Percentiles rank a stretch among this genome's conserved stretches.
Conservation (phyloP, 2,797 vertebrate species). For the Parambassis ranga region DNA sequence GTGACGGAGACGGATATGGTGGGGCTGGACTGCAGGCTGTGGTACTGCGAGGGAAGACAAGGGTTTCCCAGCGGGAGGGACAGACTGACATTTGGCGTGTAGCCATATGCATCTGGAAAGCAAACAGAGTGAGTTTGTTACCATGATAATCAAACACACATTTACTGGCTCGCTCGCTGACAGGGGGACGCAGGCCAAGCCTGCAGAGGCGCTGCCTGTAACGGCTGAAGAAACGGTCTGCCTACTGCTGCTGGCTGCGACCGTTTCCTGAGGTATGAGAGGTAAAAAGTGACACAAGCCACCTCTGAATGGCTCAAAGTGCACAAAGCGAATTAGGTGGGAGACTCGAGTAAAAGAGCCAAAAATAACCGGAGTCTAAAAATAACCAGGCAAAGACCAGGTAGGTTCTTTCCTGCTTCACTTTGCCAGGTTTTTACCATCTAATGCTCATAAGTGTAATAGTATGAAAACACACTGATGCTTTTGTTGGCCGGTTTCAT, state of each 20-base stretch:
- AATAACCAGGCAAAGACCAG: slow-evolving; percentile 46
- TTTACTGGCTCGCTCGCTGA: slow-evolving; percentile 30
- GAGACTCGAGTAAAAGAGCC: slow-evolving; percentile 41
- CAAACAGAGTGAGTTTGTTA: slow-evolving; percentile 60
- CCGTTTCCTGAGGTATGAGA: background rate
- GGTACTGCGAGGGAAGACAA: slow-evolving; percentile 87
- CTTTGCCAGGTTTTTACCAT: slow-evolving; percentile 28
- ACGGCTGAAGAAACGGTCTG: slow-evolving; percentile 26
- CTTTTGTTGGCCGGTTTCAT: slow-evolving; percentile 46
- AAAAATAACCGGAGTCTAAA: slow-evolving; percentile 66
- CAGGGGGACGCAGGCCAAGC: slow-evolving; percentile 33
- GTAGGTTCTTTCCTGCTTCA: slow-evolving; percentile 42
- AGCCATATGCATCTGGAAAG: slow-evolving; percentile 89
- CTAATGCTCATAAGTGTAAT: slow-evolving; percentile 22
- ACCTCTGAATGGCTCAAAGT: slow-evolving; percentile 17
- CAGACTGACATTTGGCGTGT: slow-evolving; percentile 83
- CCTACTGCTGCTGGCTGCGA: slow-evolving; percentile 24
- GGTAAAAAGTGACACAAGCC: slow-evolving; percentile 23
- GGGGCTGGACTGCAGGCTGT: slow-evolving; percentile 87
- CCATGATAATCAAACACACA: slow-evolving; percentile 57
- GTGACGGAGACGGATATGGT: slow-evolving; percentile 82
- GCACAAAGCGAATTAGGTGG: slow-evolving; percentile 49
- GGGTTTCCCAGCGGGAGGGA: slow-evolving; percentile 86
- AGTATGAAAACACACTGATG: slow-evolving; percentile 40
- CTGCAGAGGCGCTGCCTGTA: slow-evolving; percentile 37